These are phyloP conservation scores for Drosophila quasianomalipes DNA, from an alignment of 2,888 invertebrate genomes.

Conservation along the genomic window DNA sequence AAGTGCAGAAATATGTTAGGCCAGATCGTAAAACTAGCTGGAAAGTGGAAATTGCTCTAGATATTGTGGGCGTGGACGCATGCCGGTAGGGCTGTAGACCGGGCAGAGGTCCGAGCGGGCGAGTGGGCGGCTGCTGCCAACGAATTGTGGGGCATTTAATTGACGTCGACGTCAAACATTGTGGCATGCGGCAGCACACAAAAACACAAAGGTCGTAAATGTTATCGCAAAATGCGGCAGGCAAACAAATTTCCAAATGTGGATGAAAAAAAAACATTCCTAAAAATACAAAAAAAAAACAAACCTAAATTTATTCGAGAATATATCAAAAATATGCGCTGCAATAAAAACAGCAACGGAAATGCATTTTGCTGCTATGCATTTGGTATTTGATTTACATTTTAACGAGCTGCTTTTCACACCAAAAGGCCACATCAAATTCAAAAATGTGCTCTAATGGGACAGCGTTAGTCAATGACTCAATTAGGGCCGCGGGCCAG, in stretches of 20 bases:
- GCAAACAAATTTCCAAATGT: conserved; percentile 70
- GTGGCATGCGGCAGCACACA: conserved; percentile 54
- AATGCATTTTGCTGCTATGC: conserved; percentile 44
- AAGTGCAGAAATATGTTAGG: conserved; percentile 77
- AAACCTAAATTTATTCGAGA: conserved; percentile 29
- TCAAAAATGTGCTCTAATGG: conserved; percentile 59
- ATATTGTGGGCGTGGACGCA: conserved; percentile 43
- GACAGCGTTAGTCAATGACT: conserved; percentile 66
- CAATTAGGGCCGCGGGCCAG: conserved; percentile 54
- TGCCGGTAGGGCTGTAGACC: not conserved
- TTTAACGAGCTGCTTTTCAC: conserved; percentile 68
- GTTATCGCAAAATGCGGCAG: conserved; percentile 73
- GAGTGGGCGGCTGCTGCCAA: conserved; percentile 22
- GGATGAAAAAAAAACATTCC: conserved; percentile 26
- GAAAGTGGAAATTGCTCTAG: conserved; percentile 55
- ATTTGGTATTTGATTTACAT: conserved; percentile 63
- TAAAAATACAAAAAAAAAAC: conserved; percentile 17
- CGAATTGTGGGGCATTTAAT: conserved; percentile 64
- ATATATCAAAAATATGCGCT: conserved; percentile 59
- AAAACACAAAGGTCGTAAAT: conserved; percentile 71
- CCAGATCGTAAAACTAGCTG: conserved; percentile 60
- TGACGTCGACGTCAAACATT: conserved; percentile 65
- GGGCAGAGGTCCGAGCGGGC: conserved; percentile 9
- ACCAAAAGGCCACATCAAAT: conserved; percentile 50
- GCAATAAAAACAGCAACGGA: conserved; percentile 53